Evolutionary conservation across 2,797 vertebrate species (phyloP), one percentile per base, ranked within the genome.

Genomic region (Neoniphon sammara): DNA sequence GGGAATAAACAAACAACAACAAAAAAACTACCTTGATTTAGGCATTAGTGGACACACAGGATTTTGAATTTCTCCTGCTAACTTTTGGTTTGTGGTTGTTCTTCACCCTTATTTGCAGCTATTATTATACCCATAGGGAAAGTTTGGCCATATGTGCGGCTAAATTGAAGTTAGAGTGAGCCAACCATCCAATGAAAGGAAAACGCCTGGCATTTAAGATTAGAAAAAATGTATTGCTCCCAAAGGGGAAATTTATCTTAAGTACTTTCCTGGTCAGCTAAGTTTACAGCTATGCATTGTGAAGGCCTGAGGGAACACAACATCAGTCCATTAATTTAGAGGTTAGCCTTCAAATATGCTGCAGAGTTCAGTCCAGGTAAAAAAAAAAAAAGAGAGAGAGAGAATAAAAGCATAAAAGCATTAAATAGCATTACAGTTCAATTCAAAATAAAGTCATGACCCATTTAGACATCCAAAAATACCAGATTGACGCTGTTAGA

Each of bases 131-230:
- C 75, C 49, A 27, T 34, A 74, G 60, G 75, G 9, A 23, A 36
- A 52, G 49, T 69, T 7, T 62, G 47, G 15, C 54, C 53, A 62
- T 46, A 61, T 60, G 36, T 73, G 63, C 58, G 30, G 61, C 59
- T 59, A 69, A 81, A 81, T 60, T 77, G 59, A 85, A 73, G 20
- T 79, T 72, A 76, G 25, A 27, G 30, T 0, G 30, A 63, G 50
- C 47, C 52, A 50, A 53, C 36, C 25, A 50, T 70, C 68, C 56
- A 44, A 23, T 50, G 17, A 70, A n/a, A 82, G 39, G 31, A 44
- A 47, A 84, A 63, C 11, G 0, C 18, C 70, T 78, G 71, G 54
- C 67, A 69, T 80, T 83, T 70, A 74, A 18, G 11, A 76, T 61
- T n/a, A 62, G 30, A 57, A 53, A 53, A 75, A 25, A 6, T 17